These are phyloP conservation scores for Tachyglossus aculeatus DNA, from an alignment of 2,797 vertebrate species.

Conservation along the genomic window DNA sequence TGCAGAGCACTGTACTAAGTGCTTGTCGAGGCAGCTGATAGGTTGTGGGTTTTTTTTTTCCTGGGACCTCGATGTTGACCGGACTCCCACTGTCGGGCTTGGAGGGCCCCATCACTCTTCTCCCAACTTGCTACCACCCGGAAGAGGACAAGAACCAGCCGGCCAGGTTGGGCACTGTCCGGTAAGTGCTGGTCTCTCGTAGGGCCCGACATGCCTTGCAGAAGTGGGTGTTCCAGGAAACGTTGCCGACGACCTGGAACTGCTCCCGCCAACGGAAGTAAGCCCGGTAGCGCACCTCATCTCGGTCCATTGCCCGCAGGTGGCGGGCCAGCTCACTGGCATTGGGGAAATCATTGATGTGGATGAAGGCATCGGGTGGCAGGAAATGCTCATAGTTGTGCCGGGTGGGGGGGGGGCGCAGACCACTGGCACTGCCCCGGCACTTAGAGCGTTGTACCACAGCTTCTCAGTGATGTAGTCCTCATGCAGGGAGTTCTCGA, in stretches of 20 bases:
- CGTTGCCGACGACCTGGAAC: rapidly evolving
- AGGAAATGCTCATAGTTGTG: constrained; percentile 64
- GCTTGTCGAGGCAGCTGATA: not conserved
- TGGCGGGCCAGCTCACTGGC: not conserved
- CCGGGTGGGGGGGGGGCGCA: constrained; percentile 54
- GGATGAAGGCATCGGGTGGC: constrained; percentile 70
- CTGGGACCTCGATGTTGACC: too few relatives aligned
- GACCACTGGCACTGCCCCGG: constrained; percentile 64
- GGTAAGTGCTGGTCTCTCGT: not conserved
- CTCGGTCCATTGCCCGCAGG: constrained; percentile 30
- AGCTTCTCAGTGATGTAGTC: constrained; percentile 68
- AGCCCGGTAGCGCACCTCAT: not conserved
- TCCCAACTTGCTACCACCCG: not conserved
- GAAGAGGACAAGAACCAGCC: constrained; percentile 31
- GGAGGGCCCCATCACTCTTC: too few relatives aligned
- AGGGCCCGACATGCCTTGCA: constrained; percentile 44
- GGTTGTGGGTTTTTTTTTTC: too few relatives aligned
- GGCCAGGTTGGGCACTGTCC: rapidly evolving
- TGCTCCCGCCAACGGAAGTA: constrained; percentile 56
- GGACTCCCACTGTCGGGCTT: too few relatives aligned
- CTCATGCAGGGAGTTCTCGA: constrained; percentile 56
- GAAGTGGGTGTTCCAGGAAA: not conserved
- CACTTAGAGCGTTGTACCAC: constrained; percentile 75
- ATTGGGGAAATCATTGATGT: constrained; percentile 14
- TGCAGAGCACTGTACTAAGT: too few relatives aligned